Evolutionary conservation across 2,113 vertebrate genomes (phyloP).

Genomic region (Esox niger): DNA sequence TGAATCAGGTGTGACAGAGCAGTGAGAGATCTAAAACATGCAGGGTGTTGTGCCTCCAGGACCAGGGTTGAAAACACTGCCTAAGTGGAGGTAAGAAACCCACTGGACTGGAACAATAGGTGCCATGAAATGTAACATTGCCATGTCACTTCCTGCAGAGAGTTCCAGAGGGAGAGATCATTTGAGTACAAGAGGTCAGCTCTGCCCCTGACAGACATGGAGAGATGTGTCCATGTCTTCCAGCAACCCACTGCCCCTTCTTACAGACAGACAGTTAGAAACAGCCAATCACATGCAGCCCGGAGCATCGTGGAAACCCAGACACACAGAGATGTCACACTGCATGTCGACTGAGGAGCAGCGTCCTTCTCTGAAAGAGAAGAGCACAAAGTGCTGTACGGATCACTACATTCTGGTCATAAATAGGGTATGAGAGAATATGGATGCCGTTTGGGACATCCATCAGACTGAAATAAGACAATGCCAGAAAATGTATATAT

Average conservation of each 20-base stretch:
- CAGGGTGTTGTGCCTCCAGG: too few species aligned
- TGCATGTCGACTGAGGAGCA: constrained; percentile 7
- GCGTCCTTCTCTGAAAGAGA: too few species aligned
- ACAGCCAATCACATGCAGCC: neutral
- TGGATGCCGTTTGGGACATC: too few species aligned
- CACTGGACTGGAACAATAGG: neutral
- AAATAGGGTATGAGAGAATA: too few species aligned
- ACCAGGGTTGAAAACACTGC: too few species aligned
- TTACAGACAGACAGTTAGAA: neutral
- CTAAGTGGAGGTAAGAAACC: too few species aligned
- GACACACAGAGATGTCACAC: constrained; percentile 17
- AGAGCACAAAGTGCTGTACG: too few species aligned
- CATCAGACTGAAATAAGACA: neutral
- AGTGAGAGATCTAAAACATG: too few species aligned
- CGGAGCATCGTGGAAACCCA: constrained; percentile 30
- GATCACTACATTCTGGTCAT: too few species aligned
- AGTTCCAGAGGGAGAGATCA: constrained; percentile 27
- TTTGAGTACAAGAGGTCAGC: constrained; percentile 44
- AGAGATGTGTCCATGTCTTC: constrained; percentile 34
- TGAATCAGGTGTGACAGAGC: too few species aligned
- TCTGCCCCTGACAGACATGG: constrained; percentile 43
- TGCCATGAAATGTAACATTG: neutral
- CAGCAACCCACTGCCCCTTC: constrained; percentile 2
- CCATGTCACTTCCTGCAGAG: constrained; percentile 32
- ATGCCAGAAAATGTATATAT: neutral